Base-by-base conservation (phyloP, 2,113 vertebrate genomes). In the Synchiropus splendidus region DNA sequence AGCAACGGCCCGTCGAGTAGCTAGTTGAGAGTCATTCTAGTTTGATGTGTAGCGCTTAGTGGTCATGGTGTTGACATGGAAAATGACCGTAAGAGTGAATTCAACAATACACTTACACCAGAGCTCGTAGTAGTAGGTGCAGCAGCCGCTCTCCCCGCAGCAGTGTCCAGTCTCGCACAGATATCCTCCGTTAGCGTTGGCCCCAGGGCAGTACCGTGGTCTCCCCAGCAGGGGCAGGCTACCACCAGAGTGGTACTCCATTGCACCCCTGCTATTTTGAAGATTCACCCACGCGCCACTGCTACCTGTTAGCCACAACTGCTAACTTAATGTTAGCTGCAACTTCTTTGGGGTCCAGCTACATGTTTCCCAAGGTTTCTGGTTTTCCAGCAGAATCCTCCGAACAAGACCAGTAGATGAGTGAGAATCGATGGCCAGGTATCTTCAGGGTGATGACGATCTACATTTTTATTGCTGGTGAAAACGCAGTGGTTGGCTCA, bases 61-160 rank as follows among this genome's bases (percentile, higher is more conserved):
- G n/a, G n/a, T n/a, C n/a, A n/a, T n/a, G n/a, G n/a, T 27, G 21
- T 27, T 27, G 21, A 27, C 4, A 27, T 27, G 21, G 4, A 8
- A 27, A n/a, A n/a, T n/a, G n/a, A n/a, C n/a, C 21, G 21, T 27
- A 27, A n/a, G 21, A 27, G 8, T 27, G 21, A 27, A n/a, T n/a
- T n/a, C n/a, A n/a, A n/a, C n/a, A n/a, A n/a, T n/a, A 8, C 3
- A 14, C 92, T 91, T 75, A 97, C 92, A 94, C 92, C 92, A 97
- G 45, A 97, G 89, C 61, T 97, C 91, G 38, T 92, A 95, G 87
- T 95, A 96, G 86, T 96, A 96, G 9, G 92, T 95, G 68, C 91
- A 95, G 87, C 92, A 97, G 64, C 93, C 90, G 0, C 85, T 91
- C 79, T 94, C 92, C 39, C 92, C 91, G 4, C 92, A 97, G 86